Evolutionary conservation across 92 coral and sea anemone species (phyloP), one percentile per base, ranked within the genome.

Genomic region (Meandrina meandrites): DNA sequence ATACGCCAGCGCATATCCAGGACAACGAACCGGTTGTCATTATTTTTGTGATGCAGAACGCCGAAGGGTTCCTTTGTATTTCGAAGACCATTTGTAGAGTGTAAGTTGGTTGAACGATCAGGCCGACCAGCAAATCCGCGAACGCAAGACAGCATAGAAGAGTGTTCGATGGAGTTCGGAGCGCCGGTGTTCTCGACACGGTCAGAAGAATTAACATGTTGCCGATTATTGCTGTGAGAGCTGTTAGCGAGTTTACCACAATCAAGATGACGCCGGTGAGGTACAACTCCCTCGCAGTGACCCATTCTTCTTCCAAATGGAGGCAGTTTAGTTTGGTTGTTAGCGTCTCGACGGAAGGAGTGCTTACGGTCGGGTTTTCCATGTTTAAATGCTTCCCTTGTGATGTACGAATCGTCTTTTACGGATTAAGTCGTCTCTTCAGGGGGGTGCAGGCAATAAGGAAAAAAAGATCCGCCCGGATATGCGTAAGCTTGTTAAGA

Each of bases 1-100:
- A 85, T 6, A 78, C 88, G 8, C 88, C 88, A 8, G 77, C 88
- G 77, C 88, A 85, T 14, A 78, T 78, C 88, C 88, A 85, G 1
- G 88, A 42, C 1, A 85, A 37, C 36, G 83, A 85, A 24, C 83
- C 88, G 5, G 86, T 83, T 1, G 88, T 85, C 36, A 78, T 21
- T 2, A 85, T 28, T 28, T 78, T 64, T 1, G 88, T 50, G 75
- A 76, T 69, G 83, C 88, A 85, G 56, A 24, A 85, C 0, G 83
- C 83, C 30, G 16, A 48, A 17, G 62, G 1, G 27, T 85, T 77
- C 19, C 75, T 79, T 31, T 76, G 54, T 22, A 85, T 85, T 76
- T 85, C 88, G 57, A 85, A 85, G 73, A 85, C 19, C 37, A 76
- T 85, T 67, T 85, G 76, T 22, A 78, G 34, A 12, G 83, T 75